Evolutionary conservation across 2,113 vertebrate species (phyloP).

Genomic region (Prolemur simus): DNA sequence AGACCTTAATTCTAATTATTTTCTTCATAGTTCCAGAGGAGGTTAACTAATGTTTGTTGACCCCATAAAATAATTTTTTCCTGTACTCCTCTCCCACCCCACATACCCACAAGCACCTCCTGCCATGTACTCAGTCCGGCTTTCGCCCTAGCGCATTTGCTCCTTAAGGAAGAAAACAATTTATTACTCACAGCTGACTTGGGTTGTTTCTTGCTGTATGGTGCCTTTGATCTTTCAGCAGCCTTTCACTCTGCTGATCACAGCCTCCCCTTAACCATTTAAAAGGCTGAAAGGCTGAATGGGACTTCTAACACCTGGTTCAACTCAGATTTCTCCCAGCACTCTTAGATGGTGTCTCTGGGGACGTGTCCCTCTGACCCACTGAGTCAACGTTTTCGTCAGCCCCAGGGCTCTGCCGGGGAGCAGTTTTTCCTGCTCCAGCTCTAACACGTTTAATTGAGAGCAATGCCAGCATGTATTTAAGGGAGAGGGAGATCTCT

Average conservation of each 20-base stretch:
- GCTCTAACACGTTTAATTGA: background rate
- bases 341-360: background rate
- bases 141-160: background rate
- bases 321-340: conserved; percentile 21
- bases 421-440: background rate
- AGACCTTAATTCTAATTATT: background rate
- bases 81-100: background rate
- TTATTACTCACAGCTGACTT: conserved; percentile 3
- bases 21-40: background rate
- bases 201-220: background rate
- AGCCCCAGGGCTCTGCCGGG: background rate
- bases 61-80: background rate
- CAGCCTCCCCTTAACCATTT: conserved; percentile 24
- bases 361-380: conserved; percentile 31
- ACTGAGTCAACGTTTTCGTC: background rate
- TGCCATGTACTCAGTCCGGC: background rate
- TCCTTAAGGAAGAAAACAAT: conserved; percentile 34
- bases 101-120: background rate
- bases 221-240: conserved; percentile 31
- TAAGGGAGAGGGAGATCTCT: background rate
- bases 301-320: conserved; percentile 43
- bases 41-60: background rate
- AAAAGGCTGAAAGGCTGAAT: background rate
- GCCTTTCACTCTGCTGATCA: conserved; percentile 20
- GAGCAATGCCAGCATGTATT: background rate